Evolutionary conservation across 2,113 vertebrate genomes (phyloP).

Genomic region (Dipodomys ordii): DNA sequence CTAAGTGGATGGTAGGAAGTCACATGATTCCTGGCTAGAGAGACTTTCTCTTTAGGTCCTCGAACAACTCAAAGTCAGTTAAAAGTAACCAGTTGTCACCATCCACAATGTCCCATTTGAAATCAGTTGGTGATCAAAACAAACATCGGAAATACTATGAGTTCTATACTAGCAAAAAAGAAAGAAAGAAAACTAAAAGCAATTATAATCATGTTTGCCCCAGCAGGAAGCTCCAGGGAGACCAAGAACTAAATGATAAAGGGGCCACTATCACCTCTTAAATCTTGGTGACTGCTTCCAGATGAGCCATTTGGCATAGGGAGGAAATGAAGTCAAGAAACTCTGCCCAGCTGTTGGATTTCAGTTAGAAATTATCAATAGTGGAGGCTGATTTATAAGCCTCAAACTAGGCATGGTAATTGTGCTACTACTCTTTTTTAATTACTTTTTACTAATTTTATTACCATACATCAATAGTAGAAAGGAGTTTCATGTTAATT

Average conservation of each 20-base stretch:
- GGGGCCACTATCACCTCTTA: constrained; percentile 67
- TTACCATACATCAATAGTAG: too few relatives aligned
- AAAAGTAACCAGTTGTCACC: constrained; percentile 57
- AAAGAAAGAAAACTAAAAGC: constrained; percentile 16
- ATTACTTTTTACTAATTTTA: too few relatives aligned
- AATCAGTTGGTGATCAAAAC: constrained; percentile 57
- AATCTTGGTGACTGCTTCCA: constrained; percentile 73
- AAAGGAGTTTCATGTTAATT: too few relatives aligned
- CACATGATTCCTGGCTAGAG: background rate
- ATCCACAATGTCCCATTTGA: constrained; percentile 56
- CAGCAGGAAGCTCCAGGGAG: constrained; percentile 52
- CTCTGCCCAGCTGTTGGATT: constrained; percentile 51
- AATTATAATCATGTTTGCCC: constrained; percentile 56
- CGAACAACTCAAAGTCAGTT: constrained; percentile 50
- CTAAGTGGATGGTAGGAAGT: background rate
- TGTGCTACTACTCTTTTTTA: background rate
- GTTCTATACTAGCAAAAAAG: constrained; percentile 33
- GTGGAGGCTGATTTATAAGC: constrained; percentile 22
- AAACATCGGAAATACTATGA: constrained; percentile 62
- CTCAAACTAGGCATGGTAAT: background rate
- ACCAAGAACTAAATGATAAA: constrained; percentile 50
- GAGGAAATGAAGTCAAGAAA: constrained; percentile 62
- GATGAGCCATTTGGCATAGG: constrained; percentile 56
- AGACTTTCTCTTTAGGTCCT: constrained; percentile 63
- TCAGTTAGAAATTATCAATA: constrained; percentile 61